Base-by-base conservation (phyloP, 2,888 invertebrate genomes). In the Drosophila fulvimacula region DNA sequence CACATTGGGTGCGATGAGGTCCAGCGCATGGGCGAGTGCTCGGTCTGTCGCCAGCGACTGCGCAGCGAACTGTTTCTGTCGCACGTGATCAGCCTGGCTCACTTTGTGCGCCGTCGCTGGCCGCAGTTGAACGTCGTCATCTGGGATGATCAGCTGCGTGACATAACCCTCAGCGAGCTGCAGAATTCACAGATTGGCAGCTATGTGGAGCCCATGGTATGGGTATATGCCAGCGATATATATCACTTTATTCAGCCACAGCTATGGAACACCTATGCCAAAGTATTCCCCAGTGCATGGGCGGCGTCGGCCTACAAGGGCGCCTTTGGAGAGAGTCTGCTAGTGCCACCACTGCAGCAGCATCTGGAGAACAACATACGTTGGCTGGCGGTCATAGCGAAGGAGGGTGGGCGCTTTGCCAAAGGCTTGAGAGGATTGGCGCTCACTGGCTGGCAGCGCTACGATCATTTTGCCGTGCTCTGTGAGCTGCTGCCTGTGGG, bases 121-220 rank as follows among this genome's bases (percentile, higher is more conserved):
- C 94, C 94, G 0, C 92, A 93, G 19, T 90, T 95, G 21, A 93
- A 93, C 17, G 93, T 95, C 1, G 94, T 96, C 64, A 95, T 96
- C 83, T 96, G 96, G 96, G 96, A 96, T 86, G 96, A 96, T 90
- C 96, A 96, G 96, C 91, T 96, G 61, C 92, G 96, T 1, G 94
- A 95, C 79, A 93, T 95, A 76, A 93, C 94, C 3, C 91, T 94
- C 49, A 93, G 94, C 69, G 93, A 93, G 69, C 93, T 95, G 92
- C 93, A 94, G 62, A 94, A 94, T 69, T 94, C 94, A 32, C 94
- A 94, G 44, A 93, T 96, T 17, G 95, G 95, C 0, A 90, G 74
- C 59, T 92, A 95, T 41, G 96, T 96, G 0, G 96, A 96, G 85
- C 96, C 96, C 0, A 96, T 96, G 96, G 94, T 96, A 30, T 96